Evolutionary conservation across 1,140 invertebrate genomes (phyloP), one percentile per base, ranked within the genome.

Genomic region (Aphelenchoides besseyi): DNA sequence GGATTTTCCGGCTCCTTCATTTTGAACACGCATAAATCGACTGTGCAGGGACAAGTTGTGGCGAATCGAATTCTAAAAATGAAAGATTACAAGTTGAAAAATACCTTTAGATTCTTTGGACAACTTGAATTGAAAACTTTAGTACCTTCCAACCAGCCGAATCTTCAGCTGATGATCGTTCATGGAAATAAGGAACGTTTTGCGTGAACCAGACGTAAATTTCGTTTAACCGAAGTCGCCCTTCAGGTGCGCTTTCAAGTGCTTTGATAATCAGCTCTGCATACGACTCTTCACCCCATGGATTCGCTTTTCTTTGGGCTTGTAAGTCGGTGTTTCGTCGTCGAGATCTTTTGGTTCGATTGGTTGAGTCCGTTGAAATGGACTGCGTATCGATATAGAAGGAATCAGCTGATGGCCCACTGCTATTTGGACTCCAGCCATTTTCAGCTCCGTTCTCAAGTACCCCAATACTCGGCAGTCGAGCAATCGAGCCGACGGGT

Each of bases 1-100:
- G 59, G 93, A 97, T 86, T 99, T 99, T 8, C 96, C 97, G 0
- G 96, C 97, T 8, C 96, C 96, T 85, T 98, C 96, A 86, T 99
- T 99, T 85, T 98, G 97, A 1, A 99, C 94, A 55, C 96, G 89
- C 92, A 98, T 97, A 86, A 99, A 99, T 59, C 95, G 91, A 87
- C 94, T 97, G 89, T 99, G 97, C 30, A 99, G 88, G 29, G 95
- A 98, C 74, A 99, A 88, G 87, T 99, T 99, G 88, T 99, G 97
- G 70, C 97, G 90, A 84, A 99, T 98, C 9, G 97, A 99, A 87
- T 99, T 99, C 97, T 99, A 90, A 52, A 91, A 1, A 66, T 12
- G 32, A 66, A 66, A 18, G 16, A 55, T 0, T 66, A 53, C 5
- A 5, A 59, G 55, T 59, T 33, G 5, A 33, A 59, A 8, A 8